phyloP scores from a whole-genome alignment of 2,113 vertebrate genomes.

The Tragelaphus scriptus region DNA sequence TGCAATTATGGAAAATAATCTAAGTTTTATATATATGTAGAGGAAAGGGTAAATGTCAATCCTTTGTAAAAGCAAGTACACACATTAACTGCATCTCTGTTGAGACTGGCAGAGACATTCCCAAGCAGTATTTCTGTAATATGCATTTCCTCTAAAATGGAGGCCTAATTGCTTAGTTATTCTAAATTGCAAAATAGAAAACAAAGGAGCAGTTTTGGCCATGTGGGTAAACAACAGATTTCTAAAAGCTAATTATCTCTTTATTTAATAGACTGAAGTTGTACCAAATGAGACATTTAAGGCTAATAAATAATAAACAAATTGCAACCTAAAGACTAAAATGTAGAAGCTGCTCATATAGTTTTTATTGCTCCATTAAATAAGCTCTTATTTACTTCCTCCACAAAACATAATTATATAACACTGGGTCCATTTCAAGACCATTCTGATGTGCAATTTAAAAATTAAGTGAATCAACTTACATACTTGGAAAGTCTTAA shows the following conservation, averaged over 20 bases:
- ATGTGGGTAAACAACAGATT: conserved; percentile 71
- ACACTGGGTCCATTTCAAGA: conserved; percentile 39
- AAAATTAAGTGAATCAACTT: conserved; percentile 62
- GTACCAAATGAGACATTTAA: conserved; percentile 73
- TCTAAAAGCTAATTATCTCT: conserved; percentile 70
- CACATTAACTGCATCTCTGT: conserved; percentile 54
- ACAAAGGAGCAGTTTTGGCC: conserved; percentile 64
- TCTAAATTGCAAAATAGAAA: conserved; percentile 62
- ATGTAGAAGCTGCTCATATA: conserved; percentile 65
- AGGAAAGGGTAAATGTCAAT: conserved; percentile 53
- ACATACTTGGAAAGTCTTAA: conserved; percentile 45
- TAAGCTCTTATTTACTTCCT: conserved; percentile 68
- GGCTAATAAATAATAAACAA: conserved; percentile 74
- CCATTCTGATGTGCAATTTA: conserved; percentile 15
- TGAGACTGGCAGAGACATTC: conserved; percentile 59
- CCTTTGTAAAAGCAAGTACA: conserved; percentile 42
- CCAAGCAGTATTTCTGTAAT: conserved; percentile 63
- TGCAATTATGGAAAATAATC: conserved; percentile 52
- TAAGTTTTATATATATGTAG: conserved; percentile 50
- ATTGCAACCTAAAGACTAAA: conserved; percentile 70
- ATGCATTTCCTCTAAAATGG: conserved; percentile 69
- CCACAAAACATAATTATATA: conserved; percentile 60
- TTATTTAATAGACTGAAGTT: conserved; percentile 71
- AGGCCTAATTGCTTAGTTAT: conserved; percentile 68
- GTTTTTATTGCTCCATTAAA: conserved; percentile 68